Evolutionary conservation across 2,113 vertebrate genomes (phyloP).

Genomic region (Leptocoma aspasia): DNA sequence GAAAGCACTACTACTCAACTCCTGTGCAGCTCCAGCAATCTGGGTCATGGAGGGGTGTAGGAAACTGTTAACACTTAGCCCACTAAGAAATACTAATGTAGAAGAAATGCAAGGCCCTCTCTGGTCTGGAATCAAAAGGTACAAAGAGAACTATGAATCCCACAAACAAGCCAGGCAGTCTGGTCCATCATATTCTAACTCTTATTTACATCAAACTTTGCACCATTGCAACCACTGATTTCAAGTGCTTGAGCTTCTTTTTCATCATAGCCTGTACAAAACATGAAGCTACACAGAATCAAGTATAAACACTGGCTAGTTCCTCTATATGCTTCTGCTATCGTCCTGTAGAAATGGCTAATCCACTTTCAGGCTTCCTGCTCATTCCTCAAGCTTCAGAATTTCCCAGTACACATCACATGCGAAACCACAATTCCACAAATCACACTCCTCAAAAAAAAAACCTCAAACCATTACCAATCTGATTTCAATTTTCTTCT

Average conservation of each 20-base stretch:
- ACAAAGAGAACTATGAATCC: neutral
- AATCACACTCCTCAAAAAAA: neutral
- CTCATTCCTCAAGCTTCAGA: neutral
- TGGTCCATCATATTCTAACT: neutral
- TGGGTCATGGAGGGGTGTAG: neutral
- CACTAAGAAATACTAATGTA: neutral
- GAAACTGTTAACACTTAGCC: neutral
- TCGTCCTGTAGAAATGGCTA: neutral
- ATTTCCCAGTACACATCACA: neutral
- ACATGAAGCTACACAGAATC: neutral
- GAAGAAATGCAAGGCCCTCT: neutral
- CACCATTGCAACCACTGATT: neutral
- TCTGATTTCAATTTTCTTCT: slow-evolving; percentile 10
- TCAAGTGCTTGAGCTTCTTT: neutral
- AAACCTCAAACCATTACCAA: neutral
- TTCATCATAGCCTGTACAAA: rapidly evolving
- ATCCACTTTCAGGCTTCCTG: neutral
- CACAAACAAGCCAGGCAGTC: neutral
- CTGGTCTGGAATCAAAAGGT: neutral
- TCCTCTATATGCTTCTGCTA: neutral
- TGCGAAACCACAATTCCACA: neutral
- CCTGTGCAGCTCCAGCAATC: neutral
- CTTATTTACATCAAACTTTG: neutral
- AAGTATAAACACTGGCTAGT: neutral
- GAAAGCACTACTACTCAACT: neutral